Base-by-base conservation (phyloP, 2,113 vertebrate genomes). In the Aramus guarauna region DNA sequence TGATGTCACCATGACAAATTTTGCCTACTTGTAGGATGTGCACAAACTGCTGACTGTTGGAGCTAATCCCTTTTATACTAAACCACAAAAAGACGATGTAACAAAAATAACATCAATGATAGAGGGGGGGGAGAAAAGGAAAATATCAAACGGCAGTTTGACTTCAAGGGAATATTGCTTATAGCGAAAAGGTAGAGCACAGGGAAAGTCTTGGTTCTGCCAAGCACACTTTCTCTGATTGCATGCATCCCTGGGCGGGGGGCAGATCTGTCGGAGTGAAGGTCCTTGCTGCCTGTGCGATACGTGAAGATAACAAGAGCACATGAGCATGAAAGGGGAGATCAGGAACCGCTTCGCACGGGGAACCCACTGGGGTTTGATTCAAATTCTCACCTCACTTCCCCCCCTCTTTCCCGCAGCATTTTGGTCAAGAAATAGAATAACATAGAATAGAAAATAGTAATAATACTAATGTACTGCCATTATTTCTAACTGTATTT, bases 1-100 rank as follows among this genome's bases (percentile, higher is more conserved):
- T 83, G 55, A 95, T 95, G 76, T 64, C 88, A 68, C 71, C 3
- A 0, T 90, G 83, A 96, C 80, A 90, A 63, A 96, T 88, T 86
- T 43, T 92, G 41, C 76, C 90, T 79, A 15, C 84, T 69, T 36
- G 47, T 36, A 77, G 23, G 30, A 7, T 68, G 77, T 41, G 80
- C 63, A 67, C 56, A 56, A 79, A 63, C 90, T 93, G 63, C 77
- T 94, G 45, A 82, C 92, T 34, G 60, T n/a, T 67, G 83, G 90
- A 53, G 27, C 50, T 67, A 62, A 73, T 85, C 64, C 72, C 66
- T 95, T 76, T 78, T 34, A 15, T 62, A 6, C 71, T n/a, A 53
- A 94, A 58, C 73, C 56, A 79, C 53, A 30, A 43, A 71, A 72
- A 27, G 48, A 7, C 1, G 1, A 21, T 5, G 29, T 22, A 50